Conservation (phyloP, 2,113 vertebrate species). For the Lanius ludovicianus region DNA sequence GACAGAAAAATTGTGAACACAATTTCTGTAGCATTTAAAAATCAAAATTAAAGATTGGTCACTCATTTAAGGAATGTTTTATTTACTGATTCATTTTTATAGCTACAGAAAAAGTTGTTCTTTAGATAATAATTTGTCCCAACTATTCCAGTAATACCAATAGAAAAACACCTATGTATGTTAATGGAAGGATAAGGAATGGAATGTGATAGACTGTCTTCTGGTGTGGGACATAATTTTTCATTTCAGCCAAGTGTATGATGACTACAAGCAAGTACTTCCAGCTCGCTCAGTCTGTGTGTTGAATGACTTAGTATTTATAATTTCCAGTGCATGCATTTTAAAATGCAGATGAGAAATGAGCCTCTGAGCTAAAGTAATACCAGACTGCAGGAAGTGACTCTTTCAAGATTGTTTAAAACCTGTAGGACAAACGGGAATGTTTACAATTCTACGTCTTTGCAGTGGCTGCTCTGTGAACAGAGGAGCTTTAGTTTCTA, state of each 20-base stretch:
- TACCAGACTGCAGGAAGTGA: not conserved
- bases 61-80: not conserved
- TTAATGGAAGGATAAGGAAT: not conserved
- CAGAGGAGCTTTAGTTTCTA: slow-evolving; percentile 49
- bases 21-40: not conserved
- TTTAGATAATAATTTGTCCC: not conserved
- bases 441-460: slow-evolving; percentile 32
- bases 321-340: not conserved
- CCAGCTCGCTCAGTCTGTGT: not conserved
- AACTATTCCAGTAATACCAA: not conserved
- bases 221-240: not conserved
- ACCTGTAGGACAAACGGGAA: slow-evolving; percentile 17
- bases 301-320: slow-evolving; percentile 22
- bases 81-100: slow-evolving; percentile 6
- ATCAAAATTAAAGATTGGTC: not conserved
- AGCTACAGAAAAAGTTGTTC: not conserved
- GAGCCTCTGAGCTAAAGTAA: not conserved
- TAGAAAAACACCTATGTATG: not conserved
- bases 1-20: not conserved
- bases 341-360: slow-evolving; percentile 19
- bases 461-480: slow-evolving; percentile 19
- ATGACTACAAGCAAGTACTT: not conserved
- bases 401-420: slow-evolving; percentile 25
- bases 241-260: not conserved
- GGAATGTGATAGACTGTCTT: not conserved